Evolutionary conservation across 1,140 invertebrate genomes (phyloP).

Genomic region (Diorhabda sublineata): DNA sequence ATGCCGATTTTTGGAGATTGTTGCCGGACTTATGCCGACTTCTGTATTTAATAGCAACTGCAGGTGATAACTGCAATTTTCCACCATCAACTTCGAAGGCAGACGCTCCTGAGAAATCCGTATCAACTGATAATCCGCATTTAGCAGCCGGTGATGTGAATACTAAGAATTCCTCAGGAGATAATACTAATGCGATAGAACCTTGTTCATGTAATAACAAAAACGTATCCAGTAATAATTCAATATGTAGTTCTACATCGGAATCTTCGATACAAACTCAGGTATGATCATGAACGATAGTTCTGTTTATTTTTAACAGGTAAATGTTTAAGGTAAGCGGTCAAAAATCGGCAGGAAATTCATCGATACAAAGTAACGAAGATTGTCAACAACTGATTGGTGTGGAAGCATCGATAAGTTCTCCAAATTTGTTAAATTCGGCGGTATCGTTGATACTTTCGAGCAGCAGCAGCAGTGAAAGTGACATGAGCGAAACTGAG

Average conservation of each 20-base stretch:
- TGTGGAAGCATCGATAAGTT: constrained; percentile 41
- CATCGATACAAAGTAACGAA: constrained; percentile 18
- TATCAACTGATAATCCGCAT: background rate
- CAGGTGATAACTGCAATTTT: background rate
- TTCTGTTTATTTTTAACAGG: background rate
- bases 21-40: too few species aligned
- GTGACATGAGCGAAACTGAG: constrained; percentile 66
- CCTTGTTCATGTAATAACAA: constrained; percentile 20
- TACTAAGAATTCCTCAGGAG: background rate
- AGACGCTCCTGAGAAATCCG: background rate
- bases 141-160: background rate
- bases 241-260: constrained; percentile 26
- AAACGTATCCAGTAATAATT: constrained; percentile 12
- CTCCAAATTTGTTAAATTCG: constrained; percentile 44
- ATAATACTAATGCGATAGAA: background rate
- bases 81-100: constrained; percentile 6
- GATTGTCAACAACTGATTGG: constrained; percentile 32
- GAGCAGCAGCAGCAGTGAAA: constrained; percentile 51
- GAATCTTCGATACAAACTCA: constrained; percentile 30
- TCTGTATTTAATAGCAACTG: background rate
- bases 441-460: constrained; percentile 44
- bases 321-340: constrained; percentile 12
- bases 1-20: too few species aligned
- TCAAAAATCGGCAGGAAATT: constrained; percentile 10
- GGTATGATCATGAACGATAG: background rate